Conservation (phyloP, 2,888 invertebrate species). For the Cotesia congregata region DNA sequence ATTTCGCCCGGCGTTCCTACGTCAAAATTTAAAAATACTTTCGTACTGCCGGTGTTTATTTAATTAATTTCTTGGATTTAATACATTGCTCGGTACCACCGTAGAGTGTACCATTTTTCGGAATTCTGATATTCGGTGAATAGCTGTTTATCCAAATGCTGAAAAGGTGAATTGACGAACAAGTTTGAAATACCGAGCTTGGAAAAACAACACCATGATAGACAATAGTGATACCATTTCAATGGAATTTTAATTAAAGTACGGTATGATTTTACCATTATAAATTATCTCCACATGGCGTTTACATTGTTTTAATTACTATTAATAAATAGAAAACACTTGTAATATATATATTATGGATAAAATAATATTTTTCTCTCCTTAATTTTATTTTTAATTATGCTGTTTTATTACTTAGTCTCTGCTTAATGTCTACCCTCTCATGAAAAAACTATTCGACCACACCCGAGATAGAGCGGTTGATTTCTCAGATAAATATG, state of each 20-base stretch:
- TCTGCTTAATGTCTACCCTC: no score
- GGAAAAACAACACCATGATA: not conserved
- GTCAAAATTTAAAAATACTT: not conserved
- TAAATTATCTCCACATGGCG: not conserved
- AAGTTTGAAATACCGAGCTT: not conserved
- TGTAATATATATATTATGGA: not conserved
- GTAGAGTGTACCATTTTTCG: not conserved
- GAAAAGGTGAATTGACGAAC: not conserved
- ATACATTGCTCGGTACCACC: not conserved
- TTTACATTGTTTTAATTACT: not conserved
- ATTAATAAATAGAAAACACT: not conserved
- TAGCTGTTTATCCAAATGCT: not conserved
- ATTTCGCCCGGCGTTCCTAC: not conserved
- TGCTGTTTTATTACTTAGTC: no score
- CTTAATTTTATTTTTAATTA: no score
- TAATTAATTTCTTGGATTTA: not conserved
- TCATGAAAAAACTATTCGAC: no score
- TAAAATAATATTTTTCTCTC: not conserved
- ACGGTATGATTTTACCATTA: not conserved
- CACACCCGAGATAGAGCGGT: no score
- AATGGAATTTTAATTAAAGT: not conserved
- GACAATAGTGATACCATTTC: not conserved
- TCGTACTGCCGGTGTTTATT: not conserved
- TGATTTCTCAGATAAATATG: no score
- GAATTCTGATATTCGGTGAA: not conserved